Percentiles rank a stretch among this genome's conserved stretches.
phyloP scores from a whole-genome alignment of 1,140 invertebrate genomes.

The Nomia melanderi region DNA sequence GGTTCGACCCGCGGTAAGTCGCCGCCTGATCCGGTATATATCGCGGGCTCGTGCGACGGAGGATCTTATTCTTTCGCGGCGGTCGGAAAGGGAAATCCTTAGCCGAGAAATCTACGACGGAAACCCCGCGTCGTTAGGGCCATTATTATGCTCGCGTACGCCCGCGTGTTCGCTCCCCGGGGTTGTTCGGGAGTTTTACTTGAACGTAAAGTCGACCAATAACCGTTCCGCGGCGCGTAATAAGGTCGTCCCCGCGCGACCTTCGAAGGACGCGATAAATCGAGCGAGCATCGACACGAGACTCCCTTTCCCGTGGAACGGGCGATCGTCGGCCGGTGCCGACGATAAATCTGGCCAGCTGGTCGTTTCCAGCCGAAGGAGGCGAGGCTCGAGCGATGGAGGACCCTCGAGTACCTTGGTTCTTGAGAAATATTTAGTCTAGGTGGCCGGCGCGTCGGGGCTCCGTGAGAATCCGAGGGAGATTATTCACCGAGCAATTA shows the following conservation, averaged over 20 bases:
- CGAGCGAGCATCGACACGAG: not conserved
- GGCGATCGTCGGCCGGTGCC: not conserved
- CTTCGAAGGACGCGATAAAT: constrained; percentile 30
- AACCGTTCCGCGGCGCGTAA: constrained; percentile 35
- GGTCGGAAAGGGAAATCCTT: constrained; percentile 17
- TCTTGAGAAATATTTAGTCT: constrained; percentile 29
- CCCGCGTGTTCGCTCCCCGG: not conserved
- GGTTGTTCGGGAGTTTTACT: constrained; percentile 32
- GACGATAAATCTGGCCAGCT: not conserved
- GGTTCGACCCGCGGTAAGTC: not conserved
- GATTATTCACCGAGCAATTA: constrained; percentile 21
- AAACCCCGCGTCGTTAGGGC: constrained; percentile 32
- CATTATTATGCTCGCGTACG: constrained; percentile 39
- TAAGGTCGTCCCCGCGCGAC: not conserved
- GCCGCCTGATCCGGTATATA: constrained; percentile 14
- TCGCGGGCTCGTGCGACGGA: not conserved
- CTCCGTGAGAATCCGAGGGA: not conserved
- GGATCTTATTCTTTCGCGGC: constrained; percentile 6
- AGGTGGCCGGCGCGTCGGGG: too few species aligned
- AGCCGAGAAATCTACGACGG: constrained; percentile 10
- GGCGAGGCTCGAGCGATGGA: too few species aligned
- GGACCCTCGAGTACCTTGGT: not conserved
- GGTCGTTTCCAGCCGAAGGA: not conserved
- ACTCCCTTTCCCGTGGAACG: not conserved
- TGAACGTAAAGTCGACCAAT: constrained; percentile 20